Base-by-base conservation (phyloP, 2,113 vertebrate species). In the Perca flavescens region DNA sequence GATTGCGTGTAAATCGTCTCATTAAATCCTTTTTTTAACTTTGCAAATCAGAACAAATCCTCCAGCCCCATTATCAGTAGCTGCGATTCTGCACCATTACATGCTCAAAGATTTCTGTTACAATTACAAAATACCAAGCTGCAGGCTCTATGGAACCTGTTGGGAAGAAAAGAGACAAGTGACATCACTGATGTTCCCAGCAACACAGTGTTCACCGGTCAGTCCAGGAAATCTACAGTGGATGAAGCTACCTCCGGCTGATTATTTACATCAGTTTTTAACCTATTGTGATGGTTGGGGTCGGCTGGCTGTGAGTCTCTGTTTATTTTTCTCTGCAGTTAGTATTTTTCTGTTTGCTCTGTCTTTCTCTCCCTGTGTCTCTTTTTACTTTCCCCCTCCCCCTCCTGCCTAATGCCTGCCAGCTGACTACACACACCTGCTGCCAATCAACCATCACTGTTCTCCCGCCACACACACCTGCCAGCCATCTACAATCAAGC, bases 171-270 rank as follows among this genome's bases (percentile, higher is more conserved):
- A 43, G 6, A 77, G 40, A 46, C 13, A 31, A 36, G 21, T 25
- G 50, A 57, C 61, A 46, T 34, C n/a, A 80, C 3, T 85, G 74
- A 50, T 78, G 52, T 63, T 81, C 17, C 54, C 15, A 83, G 86
- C 58, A 34, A 58, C 65, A 74, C 53, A 22, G 56, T 22, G 21
- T 88, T 88, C 69, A n/a, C 21, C 56, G 70, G 82, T 70, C 46
- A 75, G 52, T 69, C 46, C 68, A 40, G 43, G 58, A 63, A 43
- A 82, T 74, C 72, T 47, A 28, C 66, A 63, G 78, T 14, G 69
- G 43, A 78, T 72, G 56, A 79, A 86, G 31, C 74, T 76, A 75
- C 75, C 28, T 66, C 61, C 68, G 54, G 70, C 62, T 50, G 68
- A 52, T 68, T 68, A 70, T 78, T 82, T 77, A 67, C 58, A 70